Evolutionary conservation across 2,113 vertebrate genomes (phyloP), one percentile per base, ranked within the genome.

Genomic region (Paratilapia polleni): DNA sequence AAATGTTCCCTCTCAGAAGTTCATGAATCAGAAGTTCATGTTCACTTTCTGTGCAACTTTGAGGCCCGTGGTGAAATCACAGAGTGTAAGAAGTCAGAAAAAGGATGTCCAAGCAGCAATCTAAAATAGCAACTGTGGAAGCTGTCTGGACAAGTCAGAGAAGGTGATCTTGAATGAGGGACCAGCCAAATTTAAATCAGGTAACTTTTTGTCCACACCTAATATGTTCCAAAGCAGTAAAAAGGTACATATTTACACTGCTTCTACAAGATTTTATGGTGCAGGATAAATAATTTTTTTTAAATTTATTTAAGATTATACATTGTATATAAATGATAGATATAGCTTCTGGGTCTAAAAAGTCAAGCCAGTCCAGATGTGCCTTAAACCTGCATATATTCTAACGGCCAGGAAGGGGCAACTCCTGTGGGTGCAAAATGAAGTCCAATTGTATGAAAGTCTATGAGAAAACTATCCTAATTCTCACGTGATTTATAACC

Each of bases 311-410:
- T 20, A 52, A 0, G 31, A 52, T 41, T 22, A 52, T 68, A 70
- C n/a, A 70, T 20, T 49, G 15, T 19, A 0, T 41, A 49, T 70
- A 70, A 3, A 70, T 2, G 0, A 70, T 31, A 43, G 66, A 52
- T 31, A 52, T 28, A 49, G 0, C 5, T 70, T 13, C 17, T 31
- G 26, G 26, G 17, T 49, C 64, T 70, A 41, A 49, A 70, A 49
- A 70, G 63, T 1, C 62, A n/a, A 41, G n/a, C 9, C 64, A 49
- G 24, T 0, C 9, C 10, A 8, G 22, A 47, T 6, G 0, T 20
- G 24, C 24, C 43, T 52, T 13, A 70, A 52, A 70, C 24, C 41
- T 49, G 64, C 41, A 49, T 70, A 28, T 70, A 70, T 70, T 49
- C 15, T 70, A 70, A 49, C 0, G 15, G 0, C 22, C 66, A 70